Evolutionary conservation across 2,113 vertebrate species (phyloP).

Genomic region (Tupaia tana): DNA sequence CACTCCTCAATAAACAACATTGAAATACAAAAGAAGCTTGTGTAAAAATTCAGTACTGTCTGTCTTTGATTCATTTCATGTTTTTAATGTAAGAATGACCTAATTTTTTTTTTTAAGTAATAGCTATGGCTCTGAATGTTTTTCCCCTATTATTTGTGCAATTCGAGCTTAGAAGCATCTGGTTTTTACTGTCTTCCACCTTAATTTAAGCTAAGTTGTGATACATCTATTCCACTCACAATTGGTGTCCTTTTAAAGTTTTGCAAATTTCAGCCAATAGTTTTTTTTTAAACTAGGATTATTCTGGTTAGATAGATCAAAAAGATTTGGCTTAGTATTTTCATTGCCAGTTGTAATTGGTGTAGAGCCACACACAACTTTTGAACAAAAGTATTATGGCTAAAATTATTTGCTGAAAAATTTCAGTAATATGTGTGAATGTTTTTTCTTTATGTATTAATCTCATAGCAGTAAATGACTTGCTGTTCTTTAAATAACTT

Average conservation of each 20-base stretch:
- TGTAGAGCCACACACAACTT: slow-evolving; percentile 62
- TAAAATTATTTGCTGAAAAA: slow-evolving; percentile 59
- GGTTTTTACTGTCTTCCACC: slow-evolving; percentile 63
- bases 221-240: slow-evolving; percentile 61
- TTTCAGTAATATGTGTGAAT: slow-evolving; percentile 73
- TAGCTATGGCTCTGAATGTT: slow-evolving; percentile 60
- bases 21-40: slow-evolving; percentile 87
- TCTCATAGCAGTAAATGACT: slow-evolving; percentile 74
- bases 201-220: slow-evolving; percentile 70
- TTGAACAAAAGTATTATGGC: slow-evolving; percentile 52
- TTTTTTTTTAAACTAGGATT: slow-evolving; percentile 70
- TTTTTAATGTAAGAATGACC: slow-evolving; percentile 78
- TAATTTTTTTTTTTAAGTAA: slow-evolving; percentile 75
- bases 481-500: slow-evolving; percentile 71
- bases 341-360: slow-evolving; percentile 61
- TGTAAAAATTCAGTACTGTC: slow-evolving; percentile 87
- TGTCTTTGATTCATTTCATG: slow-evolving; percentile 84
- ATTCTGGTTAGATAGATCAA: slow-evolving; percentile 69
- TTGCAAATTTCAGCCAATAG: slow-evolving; percentile 58
- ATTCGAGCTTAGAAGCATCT: slow-evolving; percentile 69
- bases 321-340: slow-evolving; percentile 57
- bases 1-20: slow-evolving; percentile 90
- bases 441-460: slow-evolving; percentile 73
- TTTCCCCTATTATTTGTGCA: slow-evolving; percentile 45
- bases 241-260: slow-evolving; percentile 63